Evolutionary conservation across 2,797 vertebrate genomes (phyloP).

Genomic region (Etheostoma nigrum): DNA sequence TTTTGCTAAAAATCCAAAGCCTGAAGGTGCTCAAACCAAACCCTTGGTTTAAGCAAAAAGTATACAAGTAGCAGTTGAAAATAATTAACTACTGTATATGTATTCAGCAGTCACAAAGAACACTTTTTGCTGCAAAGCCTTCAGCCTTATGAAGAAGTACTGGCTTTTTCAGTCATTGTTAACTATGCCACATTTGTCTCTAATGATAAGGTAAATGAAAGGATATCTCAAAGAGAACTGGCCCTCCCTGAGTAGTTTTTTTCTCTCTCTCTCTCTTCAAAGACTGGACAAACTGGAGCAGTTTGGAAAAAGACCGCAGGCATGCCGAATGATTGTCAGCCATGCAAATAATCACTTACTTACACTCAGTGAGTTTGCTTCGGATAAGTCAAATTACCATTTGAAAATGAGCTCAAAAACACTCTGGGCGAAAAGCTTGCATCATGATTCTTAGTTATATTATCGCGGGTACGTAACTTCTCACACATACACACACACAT

Average conservation of each 20-base stretch:
- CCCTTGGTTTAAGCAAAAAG: conserved; percentile 29
- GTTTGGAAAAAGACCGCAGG: conserved; percentile 92
- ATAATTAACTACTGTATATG: conserved; percentile 68
- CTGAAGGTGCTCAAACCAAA: conserved; percentile 57
- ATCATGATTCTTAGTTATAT: conserved; percentile 89
- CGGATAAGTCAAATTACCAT: conserved; percentile 98
- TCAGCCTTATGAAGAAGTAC: conserved; percentile 60
- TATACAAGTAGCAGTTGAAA: conserved; percentile 55
- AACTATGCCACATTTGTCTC: conserved; percentile 75
- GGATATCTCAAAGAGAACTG: conserved; percentile 85
- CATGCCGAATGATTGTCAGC: conserved; percentile 94
- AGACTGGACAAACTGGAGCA: conserved; percentile 93
- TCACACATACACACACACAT: conserved; percentile 50
- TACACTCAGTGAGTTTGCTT: conserved; percentile 94
- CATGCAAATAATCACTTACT: conserved; percentile 99
- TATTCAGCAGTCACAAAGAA: conserved; percentile 55
- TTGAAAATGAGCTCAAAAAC: conserved; percentile 97
- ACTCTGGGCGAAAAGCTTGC: conserved; percentile 93
- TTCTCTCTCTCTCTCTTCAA: conserved; percentile 73
- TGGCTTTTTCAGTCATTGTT: conserved; percentile 53
- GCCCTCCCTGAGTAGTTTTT: conserved; percentile 83
- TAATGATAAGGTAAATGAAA: conserved; percentile 84
- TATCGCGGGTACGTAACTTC: conserved; percentile 79
- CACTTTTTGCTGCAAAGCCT: conserved; percentile 56
- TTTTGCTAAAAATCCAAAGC: conserved; percentile 42